A percentile compares a stretch with the other conserved stretches of the same genome.
Evolutionary conservation across 1,140 invertebrate genomes (phyloP).

Genomic region (Drusus annulatus): DNA sequence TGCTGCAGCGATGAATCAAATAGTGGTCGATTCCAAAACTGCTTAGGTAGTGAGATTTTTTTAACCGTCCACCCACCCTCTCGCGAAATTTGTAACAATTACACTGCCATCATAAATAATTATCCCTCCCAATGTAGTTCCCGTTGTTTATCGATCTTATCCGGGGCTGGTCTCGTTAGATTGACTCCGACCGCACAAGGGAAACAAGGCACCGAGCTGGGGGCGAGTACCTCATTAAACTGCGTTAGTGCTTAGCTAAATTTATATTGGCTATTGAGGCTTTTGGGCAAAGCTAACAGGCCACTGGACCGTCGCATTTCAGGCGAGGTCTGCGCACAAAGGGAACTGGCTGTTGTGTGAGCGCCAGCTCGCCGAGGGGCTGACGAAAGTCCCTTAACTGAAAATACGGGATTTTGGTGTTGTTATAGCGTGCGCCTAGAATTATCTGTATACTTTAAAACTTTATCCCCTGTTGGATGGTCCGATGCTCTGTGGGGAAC

Average conservation of each 20-base stretch:
- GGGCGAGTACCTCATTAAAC: slow-evolving; percentile 38
- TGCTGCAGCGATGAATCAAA: no score
- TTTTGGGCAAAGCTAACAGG: slow-evolving; percentile 34
- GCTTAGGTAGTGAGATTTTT: no score
- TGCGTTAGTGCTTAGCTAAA: slow-evolving; percentile 44
- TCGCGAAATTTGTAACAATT: no score
- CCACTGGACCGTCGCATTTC: slow-evolving; percentile 38
- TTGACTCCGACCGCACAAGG: background rate
- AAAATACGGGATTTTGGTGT: no score
- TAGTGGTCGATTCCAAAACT: no score
- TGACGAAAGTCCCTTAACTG: background rate
- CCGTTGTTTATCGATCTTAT: slow-evolving; percentile 4
- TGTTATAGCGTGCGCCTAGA: no score
- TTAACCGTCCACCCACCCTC: no score
- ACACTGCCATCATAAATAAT: no score
- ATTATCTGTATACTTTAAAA: no score
- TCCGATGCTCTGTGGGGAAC: no score
- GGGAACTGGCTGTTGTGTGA: background rate
- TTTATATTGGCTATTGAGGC: slow-evolving; percentile 43
- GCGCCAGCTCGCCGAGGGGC: background rate
- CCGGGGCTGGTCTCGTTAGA: slow-evolving; percentile 4
- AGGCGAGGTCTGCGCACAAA: slow-evolving; percentile 19
- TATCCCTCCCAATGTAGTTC: no score
- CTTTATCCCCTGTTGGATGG: no score
- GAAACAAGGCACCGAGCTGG: background rate